Base-by-base conservation (phyloP, 2,797 vertebrate genomes). In the Cottoperca gobio region DNA sequence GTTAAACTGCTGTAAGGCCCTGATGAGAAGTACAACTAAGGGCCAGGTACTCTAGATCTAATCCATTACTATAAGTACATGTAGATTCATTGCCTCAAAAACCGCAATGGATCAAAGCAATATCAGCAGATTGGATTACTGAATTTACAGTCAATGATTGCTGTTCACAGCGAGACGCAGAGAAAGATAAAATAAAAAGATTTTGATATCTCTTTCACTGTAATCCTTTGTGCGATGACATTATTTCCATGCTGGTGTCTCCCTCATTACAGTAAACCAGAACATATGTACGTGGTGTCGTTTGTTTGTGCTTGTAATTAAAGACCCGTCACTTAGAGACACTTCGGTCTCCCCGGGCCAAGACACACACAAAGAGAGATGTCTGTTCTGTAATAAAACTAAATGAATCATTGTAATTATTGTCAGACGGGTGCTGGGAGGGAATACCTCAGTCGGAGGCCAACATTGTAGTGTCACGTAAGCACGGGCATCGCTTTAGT, bases 351-450 rank as follows among this genome's bases (percentile, higher is more conserved):
- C 78, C 67, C 55, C 61, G 70, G 87, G 86, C 80, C 72, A 79
- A 86, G 78, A 85, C 74, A 82, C 82, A 84, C 75, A 81, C 86
- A 77, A 66, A 66, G 68, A 86, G 62, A 86, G 74, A 88, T 45
- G 85, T 88, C 85, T 81, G 73, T 75, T 82, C 59, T 79, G 77
- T 76, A 73, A 86, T 88, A 82, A 91, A 91, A 67, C 55, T 40
- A 82, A 88, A 94, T 94, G 81, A 82, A 91, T 93, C 83, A 88
- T 81, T 85, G 76, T 93, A 93, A 95, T 94, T 91, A 89, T 86
- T 93, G 83, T 94, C 93, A 94, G 93, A 87, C 76, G 19, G 88
- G 57, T 76, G 78, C 86, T 86, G 73, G 74, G 39, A 86, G 66
- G 81, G 72, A 88, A 82, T 79, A 86, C 82, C 83, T 92, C 79